A percentile compares a stretch with the other conserved stretches of the same genome.
phyloP scores from a whole-genome alignment of 2,797 vertebrate species.

The Peromyscus nudipes region DNA sequence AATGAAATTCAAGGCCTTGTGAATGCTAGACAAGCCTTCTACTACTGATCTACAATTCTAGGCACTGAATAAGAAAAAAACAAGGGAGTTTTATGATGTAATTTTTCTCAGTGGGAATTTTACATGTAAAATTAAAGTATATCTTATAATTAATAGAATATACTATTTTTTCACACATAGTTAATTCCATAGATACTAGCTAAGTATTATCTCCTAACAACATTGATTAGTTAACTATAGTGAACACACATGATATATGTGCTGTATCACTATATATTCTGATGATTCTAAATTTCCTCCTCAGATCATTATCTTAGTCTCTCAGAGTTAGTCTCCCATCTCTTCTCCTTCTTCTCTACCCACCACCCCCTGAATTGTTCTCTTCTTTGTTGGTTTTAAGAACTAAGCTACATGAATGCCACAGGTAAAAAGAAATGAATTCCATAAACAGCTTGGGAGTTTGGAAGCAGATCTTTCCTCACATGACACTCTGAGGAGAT shows the following conservation, averaged over 20 bases:
- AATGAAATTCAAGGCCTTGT: not conserved
- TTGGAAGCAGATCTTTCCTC: not conserved
- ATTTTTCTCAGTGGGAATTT: not conserved
- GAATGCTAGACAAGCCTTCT: not conserved
- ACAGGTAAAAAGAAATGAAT: not conserved
- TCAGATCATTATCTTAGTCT: not conserved
- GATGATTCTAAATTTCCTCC: not conserved
- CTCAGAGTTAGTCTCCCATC: not conserved
- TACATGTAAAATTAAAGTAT: not conserved
- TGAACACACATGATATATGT: not conserved
- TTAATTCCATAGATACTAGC: not conserved
- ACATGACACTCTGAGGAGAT: constrained; percentile 7
- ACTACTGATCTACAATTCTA: not conserved
- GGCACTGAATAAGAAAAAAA: not conserved
- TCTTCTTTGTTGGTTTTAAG: constrained; percentile 40
- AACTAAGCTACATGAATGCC: not conserved
- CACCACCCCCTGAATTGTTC: not conserved
- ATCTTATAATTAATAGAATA: constrained; percentile 42
- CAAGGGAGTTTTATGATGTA: not conserved
- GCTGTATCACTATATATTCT: not conserved
- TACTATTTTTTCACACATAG: constrained; percentile 46
- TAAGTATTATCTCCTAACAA: not conserved
- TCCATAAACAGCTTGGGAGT: not conserved
- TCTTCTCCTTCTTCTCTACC: not conserved
- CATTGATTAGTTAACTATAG: not conserved